Evolutionary conservation across 2,888 invertebrate species (phyloP).

Genomic region (Eristalis arbustorum): DNA sequence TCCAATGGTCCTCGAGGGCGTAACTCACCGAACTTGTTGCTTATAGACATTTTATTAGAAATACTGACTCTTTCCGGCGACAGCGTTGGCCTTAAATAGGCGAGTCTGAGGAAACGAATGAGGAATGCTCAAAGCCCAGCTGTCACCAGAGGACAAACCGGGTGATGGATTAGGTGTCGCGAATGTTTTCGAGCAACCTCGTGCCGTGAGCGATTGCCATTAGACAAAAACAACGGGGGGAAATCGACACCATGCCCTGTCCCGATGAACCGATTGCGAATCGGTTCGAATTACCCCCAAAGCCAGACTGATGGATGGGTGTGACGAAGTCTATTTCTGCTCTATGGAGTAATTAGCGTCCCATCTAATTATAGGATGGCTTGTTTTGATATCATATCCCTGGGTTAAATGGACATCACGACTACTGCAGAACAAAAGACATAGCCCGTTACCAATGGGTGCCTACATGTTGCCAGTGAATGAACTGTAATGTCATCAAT

Average conservation of each 20-base stretch:
- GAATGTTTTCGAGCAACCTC: not conserved
- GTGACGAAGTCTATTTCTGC: not conserved
- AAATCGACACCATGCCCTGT: too few species aligned
- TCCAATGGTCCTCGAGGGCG: too few species aligned
- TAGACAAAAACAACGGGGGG: not conserved
- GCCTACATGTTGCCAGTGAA: not conserved
- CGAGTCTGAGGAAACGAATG: not conserved
- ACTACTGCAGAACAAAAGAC: too few species aligned
- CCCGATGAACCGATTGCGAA: not conserved
- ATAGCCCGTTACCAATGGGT: not conserved
- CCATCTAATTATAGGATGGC: not conserved
- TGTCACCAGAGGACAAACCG: not conserved
- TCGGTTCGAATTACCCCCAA: not conserved
- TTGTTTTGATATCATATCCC: not conserved
- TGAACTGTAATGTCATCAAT: not conserved
- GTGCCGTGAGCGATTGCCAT: not conserved
- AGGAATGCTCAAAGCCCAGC: not conserved
- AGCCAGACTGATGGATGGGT: not conserved
- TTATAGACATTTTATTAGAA: constrained; percentile 23
- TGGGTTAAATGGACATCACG: not conserved
- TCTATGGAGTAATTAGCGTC: not conserved
- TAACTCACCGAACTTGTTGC: constrained; percentile 52
- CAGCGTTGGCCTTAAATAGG: constrained; percentile 40
- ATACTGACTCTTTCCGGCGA: constrained; percentile 18
- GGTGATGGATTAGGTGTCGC: constrained; percentile 25